Base-by-base conservation (phyloP, 2,888 invertebrate species). In the Lutraria lutraria region DNA sequence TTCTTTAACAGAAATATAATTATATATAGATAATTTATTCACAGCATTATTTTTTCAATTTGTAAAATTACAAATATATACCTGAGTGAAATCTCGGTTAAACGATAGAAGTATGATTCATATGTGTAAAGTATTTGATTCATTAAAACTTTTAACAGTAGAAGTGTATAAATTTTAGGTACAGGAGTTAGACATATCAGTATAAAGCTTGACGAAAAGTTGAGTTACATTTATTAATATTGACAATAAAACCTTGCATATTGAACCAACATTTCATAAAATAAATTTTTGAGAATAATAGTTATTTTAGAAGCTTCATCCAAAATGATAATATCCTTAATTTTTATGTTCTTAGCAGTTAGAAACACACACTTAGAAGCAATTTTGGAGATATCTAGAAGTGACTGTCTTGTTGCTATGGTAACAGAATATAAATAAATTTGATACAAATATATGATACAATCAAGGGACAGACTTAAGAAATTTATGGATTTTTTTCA, bases 311-410 rank as follows among this genome's bases (percentile, higher is more conserved):
- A n/a, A 68, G n/a, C 10, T 56, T 68, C 6, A 10, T n/a, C 63
- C n/a, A 68, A 68, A 25, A 56, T 8, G 1, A 12, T 12, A 53
- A 56, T 16, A 56, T 56, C 19, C 56, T 8, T 43, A 43, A 43
- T 43, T 43, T 56, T 21, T 56, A n/a, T 63, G 21, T 25, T n/a
- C n/a, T 63, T n/a, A 63, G 63, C 29, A 76, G 13, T 76, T 76
- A 76, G 63, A 43, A 83, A 72, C 72, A 82, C 81, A 87, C 82
- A 76, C 63, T 31, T n/a, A 21, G 43, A 81, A 81, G 60, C 54
- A 80, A 52, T 19, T 43, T 81, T 90, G 90, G 90, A 90, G 90
- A 90, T 88, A 90, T 88, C 90, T 90, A 90, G 88, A 76, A 85
- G 85, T 88, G 88, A 81, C 21, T 29, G 80, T 56, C 52, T 60